phyloP scores from a whole-genome alignment of 2,888 invertebrate species.

The Agapostemon virescens region DNA sequence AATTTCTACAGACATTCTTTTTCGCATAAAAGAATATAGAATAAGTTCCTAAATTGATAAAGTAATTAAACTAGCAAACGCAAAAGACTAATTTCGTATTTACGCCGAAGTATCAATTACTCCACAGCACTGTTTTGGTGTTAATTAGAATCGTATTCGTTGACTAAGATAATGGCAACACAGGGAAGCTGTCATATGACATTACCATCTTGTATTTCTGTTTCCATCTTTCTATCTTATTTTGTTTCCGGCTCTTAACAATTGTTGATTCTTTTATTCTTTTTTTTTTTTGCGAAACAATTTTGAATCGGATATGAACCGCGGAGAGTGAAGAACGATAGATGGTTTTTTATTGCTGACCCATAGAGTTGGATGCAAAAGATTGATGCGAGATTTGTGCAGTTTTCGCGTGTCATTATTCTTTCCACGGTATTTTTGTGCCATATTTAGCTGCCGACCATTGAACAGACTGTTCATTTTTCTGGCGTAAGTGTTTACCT shows the following conservation, averaged over 20 bases:
- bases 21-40: not conserved
- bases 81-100: not conserved
- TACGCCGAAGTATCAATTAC: not conserved
- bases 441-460: not conserved
- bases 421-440: not conserved
- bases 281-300: not conserved
- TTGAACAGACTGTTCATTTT: not conserved
- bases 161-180: not conserved
- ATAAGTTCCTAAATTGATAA: not conserved
- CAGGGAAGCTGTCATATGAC: not conserved
- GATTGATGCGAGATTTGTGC: slow-evolving; percentile 17
- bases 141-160: not conserved
- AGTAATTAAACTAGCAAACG: not conserved
- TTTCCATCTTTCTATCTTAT: no score
- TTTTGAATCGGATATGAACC: slow-evolving; percentile 9
- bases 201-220: not conserved
- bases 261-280: not conserved
- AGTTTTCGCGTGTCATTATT: slow-evolving; percentile 8
- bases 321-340: not conserved
- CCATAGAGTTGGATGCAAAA: slow-evolving; percentile 21
- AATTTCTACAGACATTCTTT: not conserved
- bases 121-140: not conserved
- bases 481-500: not conserved
- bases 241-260: not conserved
- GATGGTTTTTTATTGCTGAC: slow-evolving; percentile 7